Conservation (phyloP, 2,888 invertebrate genomes). For the Tipula vernalis region DNA sequence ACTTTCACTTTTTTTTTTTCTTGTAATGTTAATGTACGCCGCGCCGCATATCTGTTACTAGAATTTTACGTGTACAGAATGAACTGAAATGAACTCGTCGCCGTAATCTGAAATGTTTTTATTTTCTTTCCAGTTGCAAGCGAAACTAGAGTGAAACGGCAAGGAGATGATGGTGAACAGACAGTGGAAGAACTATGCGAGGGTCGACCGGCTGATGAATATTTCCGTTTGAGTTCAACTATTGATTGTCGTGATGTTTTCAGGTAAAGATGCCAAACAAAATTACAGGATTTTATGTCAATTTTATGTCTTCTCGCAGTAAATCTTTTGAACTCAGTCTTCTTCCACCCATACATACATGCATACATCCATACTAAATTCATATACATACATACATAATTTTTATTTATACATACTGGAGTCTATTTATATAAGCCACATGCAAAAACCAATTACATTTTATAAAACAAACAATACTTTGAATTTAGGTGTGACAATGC, state of each 20-base stretch:
- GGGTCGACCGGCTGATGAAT: constrained; percentile 80
- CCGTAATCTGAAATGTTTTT: not conserved
- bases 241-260: constrained; percentile 89
- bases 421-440: not conserved
- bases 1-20: not conserved
- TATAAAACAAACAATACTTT: not conserved
- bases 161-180: constrained; percentile 57
- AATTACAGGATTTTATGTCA: not conserved
- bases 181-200: constrained; percentile 74
- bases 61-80: not conserved
- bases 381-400: not conserved
- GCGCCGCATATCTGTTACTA: not conserved
- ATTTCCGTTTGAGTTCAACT: constrained; percentile 72
- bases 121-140: constrained; percentile 36
- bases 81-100: not conserved
- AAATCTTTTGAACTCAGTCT: not conserved
- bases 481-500: constrained; percentile 76
- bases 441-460: not conserved
- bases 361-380: constrained; percentile 10
- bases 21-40: not conserved
- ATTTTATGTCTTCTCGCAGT: not conserved
- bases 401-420: not conserved
- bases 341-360: not conserved
- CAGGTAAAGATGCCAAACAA: constrained; percentile 42
- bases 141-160: constrained; percentile 44